Conservation (phyloP, 2,113 vertebrate species). For the Sinocyclocheilus rhinocerous region DNA sequence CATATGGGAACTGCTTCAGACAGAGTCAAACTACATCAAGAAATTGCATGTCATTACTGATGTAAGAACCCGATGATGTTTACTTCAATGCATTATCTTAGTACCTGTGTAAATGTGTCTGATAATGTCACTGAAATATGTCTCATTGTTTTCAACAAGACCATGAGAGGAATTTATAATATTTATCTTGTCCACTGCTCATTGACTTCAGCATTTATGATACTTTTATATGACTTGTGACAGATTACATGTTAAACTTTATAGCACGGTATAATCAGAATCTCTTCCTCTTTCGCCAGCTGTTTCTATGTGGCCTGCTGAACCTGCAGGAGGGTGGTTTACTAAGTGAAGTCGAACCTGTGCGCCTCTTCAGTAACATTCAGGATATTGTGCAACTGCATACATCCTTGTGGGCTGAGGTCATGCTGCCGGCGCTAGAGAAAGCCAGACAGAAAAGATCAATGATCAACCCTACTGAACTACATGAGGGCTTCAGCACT, state of each 20-base stretch:
- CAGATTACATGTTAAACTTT: background rate
- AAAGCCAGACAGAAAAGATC: conserved; percentile 78
- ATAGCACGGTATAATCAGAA: background rate
- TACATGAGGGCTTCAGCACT: conserved; percentile 85
- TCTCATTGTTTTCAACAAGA: background rate
- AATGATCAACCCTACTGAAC: conserved; percentile 81
- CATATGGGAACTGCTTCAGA: conserved; percentile 95
- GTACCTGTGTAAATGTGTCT: background rate
- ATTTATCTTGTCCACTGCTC: background rate
- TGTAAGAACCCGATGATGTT: conserved; percentile 74
- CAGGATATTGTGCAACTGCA: conserved; percentile 88
- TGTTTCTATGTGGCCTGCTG: conserved; percentile 70
- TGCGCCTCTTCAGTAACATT: conserved; percentile 89
- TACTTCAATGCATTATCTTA: background rate
- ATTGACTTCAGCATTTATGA: background rate
- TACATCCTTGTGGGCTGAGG: conserved; percentile 80
- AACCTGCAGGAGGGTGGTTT: conserved; percentile 78
- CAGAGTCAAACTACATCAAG: conserved; percentile 91
- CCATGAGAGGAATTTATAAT: background rate
- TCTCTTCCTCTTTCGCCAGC: conserved; percentile 26
- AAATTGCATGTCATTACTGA: conserved; percentile 92
- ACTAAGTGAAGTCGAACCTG: conserved; percentile 82
- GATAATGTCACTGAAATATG: background rate
- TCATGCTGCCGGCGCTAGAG: conserved; percentile 85
- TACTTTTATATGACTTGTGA: background rate